Conservation (phyloP, 1,140 invertebrate genomes). For the Phortica variegata region DNA sequence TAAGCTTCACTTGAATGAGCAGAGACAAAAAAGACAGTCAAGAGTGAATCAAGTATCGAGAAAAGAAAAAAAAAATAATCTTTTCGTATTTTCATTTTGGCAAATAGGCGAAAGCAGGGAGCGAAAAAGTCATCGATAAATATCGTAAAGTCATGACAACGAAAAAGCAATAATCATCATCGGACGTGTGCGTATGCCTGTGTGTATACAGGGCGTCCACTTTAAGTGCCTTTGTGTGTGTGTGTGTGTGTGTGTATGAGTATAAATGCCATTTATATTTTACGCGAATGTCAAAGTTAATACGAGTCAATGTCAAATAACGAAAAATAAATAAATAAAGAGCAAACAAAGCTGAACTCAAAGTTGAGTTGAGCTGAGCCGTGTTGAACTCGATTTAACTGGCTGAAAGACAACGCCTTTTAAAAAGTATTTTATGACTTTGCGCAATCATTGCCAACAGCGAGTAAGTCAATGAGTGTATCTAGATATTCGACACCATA, state of each 20-base stretch:
- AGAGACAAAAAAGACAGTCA: too few relatives aligned
- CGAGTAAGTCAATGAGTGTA: background rate
- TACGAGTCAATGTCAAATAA: conserved; percentile 39
- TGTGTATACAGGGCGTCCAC: background rate
- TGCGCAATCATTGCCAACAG: too few relatives aligned
- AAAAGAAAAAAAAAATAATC: too few relatives aligned
- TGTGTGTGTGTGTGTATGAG: conserved; percentile 5
- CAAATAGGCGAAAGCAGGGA: too few relatives aligned
- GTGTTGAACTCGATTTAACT: conserved; percentile 25
- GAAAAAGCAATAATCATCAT: too few relatives aligned
- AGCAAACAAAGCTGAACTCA: background rate
- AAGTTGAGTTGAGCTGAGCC: background rate
- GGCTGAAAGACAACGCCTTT: conserved; percentile 13
- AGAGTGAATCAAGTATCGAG: too few relatives aligned
- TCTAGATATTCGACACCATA: background rate
- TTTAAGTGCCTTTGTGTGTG: background rate
- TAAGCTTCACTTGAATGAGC: too few relatives aligned
- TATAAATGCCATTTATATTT: conserved; percentile 38
- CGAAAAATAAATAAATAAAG: conserved; percentile 7
- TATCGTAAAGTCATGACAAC: too few relatives aligned
- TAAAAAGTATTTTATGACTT: too few relatives aligned
- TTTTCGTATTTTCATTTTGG: too few relatives aligned
- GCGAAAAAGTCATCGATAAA: too few relatives aligned
- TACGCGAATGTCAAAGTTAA: conserved; percentile 47
- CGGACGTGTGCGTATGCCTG: too few relatives aligned